A percentile compares a stretch with the other conserved stretches of the same genome.
phyloP scores from a whole-genome alignment of 2,113 vertebrate genomes.

The Eubucco bourcierii region DNA sequence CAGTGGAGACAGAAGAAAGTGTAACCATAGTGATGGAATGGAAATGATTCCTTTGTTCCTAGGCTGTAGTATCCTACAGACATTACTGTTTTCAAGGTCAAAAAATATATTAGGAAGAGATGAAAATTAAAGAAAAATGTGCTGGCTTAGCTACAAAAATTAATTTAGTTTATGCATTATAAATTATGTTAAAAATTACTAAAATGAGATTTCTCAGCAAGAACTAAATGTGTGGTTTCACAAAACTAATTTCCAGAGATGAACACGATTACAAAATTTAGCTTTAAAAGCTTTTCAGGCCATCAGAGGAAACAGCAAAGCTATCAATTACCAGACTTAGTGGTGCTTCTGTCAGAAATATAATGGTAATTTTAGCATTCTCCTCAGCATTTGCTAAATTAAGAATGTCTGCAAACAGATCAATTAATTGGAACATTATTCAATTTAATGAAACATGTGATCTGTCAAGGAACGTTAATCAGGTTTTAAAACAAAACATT shows the following conservation, averaged over 20 bases:
- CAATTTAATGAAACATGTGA: constrained; percentile 76
- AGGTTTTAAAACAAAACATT: constrained; percentile 46
- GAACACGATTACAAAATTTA: constrained; percentile 78
- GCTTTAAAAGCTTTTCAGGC: constrained; percentile 79
- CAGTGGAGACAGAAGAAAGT: constrained; percentile 74
- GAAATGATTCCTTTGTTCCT: constrained; percentile 84
- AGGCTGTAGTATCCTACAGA: constrained; percentile 80
- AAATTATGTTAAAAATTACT: constrained; percentile 79
- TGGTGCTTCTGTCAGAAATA: constrained; percentile 73
- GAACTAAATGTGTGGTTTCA: constrained; percentile 78
- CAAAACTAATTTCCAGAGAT: constrained; percentile 80
- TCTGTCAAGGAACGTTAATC: constrained; percentile 67
- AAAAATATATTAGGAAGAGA: constrained; percentile 80
- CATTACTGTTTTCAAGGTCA: constrained; percentile 82
- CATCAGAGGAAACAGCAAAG: constrained; percentile 78
- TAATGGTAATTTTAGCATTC: constrained; percentile 78
- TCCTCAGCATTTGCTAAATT: constrained; percentile 74
- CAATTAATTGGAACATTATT: constrained; percentile 77
- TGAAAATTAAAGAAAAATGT: constrained; percentile 81
- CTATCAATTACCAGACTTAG: constrained; percentile 77
- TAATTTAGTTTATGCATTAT: constrained; percentile 81
- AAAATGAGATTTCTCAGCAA: constrained; percentile 83
- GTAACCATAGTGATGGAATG: constrained; percentile 88
- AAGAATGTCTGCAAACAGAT: constrained; percentile 78
- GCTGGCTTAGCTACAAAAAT: constrained; percentile 78